Evolutionary conservation across 2,888 invertebrate genomes (phyloP), one percentile per base, ranked within the genome.

Genomic region (Ormia ochracea): DNA sequence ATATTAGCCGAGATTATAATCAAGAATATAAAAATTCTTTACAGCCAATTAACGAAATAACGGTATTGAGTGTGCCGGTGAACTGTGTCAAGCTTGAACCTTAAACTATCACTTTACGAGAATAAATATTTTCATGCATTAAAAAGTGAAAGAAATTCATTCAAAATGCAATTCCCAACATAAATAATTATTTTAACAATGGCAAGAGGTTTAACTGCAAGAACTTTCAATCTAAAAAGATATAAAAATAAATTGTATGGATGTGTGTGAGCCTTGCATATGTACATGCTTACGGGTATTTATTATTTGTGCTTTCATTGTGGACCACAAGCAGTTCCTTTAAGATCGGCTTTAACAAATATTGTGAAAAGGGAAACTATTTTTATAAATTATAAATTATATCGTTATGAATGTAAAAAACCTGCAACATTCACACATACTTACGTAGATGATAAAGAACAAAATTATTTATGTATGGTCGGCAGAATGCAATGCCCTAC

Each of bases 201-300:
- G 63, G 56, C 17, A 50, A 58, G 66, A 58, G 48, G 45, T 74
- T 63, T 58, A 45, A 36, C 10, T 5, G 50, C 17, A 63, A 78
- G 69, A 78, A 78, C 73, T 78, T 78, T 78, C 73, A 69, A 69
- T 73, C 50, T 69, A 56, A 31, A 54, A 59, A 33, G 12, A 74
- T 48, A 69, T 33, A n/a, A 26, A 45, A 76, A 48, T 19, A 19
- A 36, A 75, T 28, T 28, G 28, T 4, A 4, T 28, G 28, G 4
- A 28, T 28, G 28, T 3, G 6, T 28, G 3, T 28, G 6, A 28
- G 3, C 6, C 6, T 28, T 28, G 3, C 6, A 3, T 4, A 6
- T 21, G 48, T 28, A 26, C 10, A 26, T 48, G 21, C 17, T 14
- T 21, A 12, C 6, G 14, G 7, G 5, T 66, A 31, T 31, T 17